These are phyloP conservation scores for Bombus affinis DNA, from an alignment of 1,140 invertebrate species.

Conservation along the genomic window DNA sequence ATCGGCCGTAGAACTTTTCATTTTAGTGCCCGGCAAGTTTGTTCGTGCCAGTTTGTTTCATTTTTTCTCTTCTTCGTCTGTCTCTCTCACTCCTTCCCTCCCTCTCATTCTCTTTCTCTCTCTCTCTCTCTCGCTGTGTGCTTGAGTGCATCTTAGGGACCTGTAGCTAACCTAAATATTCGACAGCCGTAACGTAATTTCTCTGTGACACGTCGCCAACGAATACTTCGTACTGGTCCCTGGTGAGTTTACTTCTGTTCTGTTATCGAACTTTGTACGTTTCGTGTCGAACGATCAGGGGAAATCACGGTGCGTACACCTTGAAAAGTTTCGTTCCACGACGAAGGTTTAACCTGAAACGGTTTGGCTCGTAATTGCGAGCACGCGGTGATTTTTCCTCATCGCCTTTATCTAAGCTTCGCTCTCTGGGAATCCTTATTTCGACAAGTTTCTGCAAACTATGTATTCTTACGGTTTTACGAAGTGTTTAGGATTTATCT, in stretches of 20 bases:
- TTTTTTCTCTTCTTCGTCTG: conserved; percentile 77
- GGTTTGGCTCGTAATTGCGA: background rate
- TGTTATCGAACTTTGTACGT: background rate
- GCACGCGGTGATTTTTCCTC: conserved; percentile 24
- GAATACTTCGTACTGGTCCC: conserved; percentile 40
- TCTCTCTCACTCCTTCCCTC: conserved; percentile 78
- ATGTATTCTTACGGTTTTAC: background rate
- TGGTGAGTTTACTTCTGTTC: conserved; percentile 22
- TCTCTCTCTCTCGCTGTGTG: background rate
- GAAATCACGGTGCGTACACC: background rate
- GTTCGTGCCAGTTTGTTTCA: conserved; percentile 14
- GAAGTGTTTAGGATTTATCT: no score
- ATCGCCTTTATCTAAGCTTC: background rate
- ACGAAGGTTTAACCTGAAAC: conserved; percentile 8
- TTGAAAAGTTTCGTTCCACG: background rate
- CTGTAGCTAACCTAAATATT: conserved; percentile 66
- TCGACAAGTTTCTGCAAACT: background rate
- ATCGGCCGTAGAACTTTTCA: background rate
- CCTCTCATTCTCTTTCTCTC: conserved; percentile 56
- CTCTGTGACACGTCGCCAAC: conserved; percentile 65
- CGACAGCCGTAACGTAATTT: conserved; percentile 66
- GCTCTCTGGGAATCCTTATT: no score
- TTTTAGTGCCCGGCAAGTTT: conserved; percentile 19
- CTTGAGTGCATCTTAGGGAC: conserved; percentile 45
- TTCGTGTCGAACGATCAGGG: background rate